A percentile compares a stretch with the other conserved stretches of the same genome.
phyloP scores from a whole-genome alignment of 1,140 invertebrate genomes.

The Sinonovacula constricta region DNA sequence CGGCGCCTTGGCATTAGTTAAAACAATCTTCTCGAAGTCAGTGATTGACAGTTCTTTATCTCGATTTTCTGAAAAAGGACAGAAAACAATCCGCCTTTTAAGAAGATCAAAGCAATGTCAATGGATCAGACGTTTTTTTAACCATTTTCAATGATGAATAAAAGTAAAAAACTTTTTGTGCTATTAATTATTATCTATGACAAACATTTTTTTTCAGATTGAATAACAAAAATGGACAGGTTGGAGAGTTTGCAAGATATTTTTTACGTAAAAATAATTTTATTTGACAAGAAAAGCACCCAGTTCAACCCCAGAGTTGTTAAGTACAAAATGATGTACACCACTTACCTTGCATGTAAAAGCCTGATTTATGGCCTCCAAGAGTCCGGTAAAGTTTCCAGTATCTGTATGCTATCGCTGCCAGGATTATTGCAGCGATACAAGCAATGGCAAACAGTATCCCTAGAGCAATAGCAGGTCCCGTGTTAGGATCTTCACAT shows the following conservation, averaged over 20 bases:
- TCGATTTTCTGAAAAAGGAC: too few relatives aligned
- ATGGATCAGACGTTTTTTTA: too few relatives aligned
- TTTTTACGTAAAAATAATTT: background rate
- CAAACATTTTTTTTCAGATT: too few relatives aligned
- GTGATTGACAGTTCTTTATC: constrained; percentile 3
- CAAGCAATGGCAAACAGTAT: constrained; percentile 14
- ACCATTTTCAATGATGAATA: too few relatives aligned
- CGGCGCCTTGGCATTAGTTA: constrained; percentile 13
- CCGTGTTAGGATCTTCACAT: background rate
- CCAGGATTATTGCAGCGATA: constrained; percentile 1
- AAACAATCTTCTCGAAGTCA: constrained; percentile 9
- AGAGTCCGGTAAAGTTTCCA: constrained; percentile 21
- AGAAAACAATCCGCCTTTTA: too few relatives aligned
- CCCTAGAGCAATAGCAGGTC: constrained; percentile 7
- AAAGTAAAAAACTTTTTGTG: too few relatives aligned
- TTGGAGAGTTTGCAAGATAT: too few relatives aligned
- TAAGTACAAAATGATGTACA: too few relatives aligned
- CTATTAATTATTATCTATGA: too few relatives aligned
- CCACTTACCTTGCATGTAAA: background rate
- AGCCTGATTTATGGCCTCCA: background rate
- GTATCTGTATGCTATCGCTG: constrained; percentile 3
- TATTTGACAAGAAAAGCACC: background rate
- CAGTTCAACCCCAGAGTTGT: too few relatives aligned
- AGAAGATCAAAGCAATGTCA: too few relatives aligned
- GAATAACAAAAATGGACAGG: too few relatives aligned